A percentile compares a stretch with the other conserved stretches of the same genome.
Evolutionary conservation across 2,888 invertebrate genomes (phyloP).

Genomic region (Eupsilia transversa): DNA sequence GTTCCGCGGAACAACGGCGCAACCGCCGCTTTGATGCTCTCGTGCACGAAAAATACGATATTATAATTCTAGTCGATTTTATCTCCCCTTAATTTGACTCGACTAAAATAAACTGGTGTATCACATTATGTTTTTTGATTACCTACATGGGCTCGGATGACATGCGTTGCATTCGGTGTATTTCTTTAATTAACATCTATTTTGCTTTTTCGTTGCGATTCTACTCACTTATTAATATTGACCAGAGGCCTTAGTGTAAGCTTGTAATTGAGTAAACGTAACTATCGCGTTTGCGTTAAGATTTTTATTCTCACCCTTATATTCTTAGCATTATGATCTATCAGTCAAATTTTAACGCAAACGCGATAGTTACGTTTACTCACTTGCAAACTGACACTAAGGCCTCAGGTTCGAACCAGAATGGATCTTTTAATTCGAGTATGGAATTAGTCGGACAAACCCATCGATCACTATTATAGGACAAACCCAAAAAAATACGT

Average conservation of each 20-base stretch:
- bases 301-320: too few relatives aligned
- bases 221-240: neutral
- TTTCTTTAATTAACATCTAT: conserved; percentile 23
- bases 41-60: conserved; percentile 61
- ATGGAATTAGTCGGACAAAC: neutral
- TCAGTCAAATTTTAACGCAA: too few relatives aligned
- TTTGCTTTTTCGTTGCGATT: conserved; percentile 4
- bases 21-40: conserved; percentile 75
- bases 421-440: neutral
- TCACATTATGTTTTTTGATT: conserved; percentile 55
- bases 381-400: too few relatives aligned
- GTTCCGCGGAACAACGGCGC: conserved; percentile 79
- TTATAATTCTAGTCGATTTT: conserved; percentile 66
- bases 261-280: too few relatives aligned
- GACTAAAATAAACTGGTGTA: conserved; percentile 58
- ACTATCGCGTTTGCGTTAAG: too few relatives aligned
- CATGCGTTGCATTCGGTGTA: neutral
- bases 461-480: too few relatives aligned
- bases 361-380: too few relatives aligned
- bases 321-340: too few relatives aligned
- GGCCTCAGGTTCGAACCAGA: neutral
- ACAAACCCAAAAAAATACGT: neutral
- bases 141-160: conserved; percentile 13
- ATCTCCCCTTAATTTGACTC: conserved; percentile 63
- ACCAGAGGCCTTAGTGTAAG: too few relatives aligned